These are phyloP conservation scores for Rhagoletis zephyria DNA, from an alignment of 1,140 invertebrate genomes.

Conservation along the genomic window DNA sequence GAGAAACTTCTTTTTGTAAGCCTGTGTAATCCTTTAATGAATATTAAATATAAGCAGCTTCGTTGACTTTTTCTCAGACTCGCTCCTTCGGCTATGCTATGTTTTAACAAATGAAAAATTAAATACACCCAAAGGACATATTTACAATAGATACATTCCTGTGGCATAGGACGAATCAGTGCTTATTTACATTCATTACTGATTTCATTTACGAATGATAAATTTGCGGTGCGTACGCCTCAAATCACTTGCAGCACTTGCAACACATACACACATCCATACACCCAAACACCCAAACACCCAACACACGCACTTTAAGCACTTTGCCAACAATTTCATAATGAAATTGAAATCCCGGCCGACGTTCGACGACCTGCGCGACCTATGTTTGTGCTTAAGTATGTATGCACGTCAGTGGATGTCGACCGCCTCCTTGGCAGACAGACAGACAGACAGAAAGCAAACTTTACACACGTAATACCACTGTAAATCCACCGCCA, in stretches of 20 bases:
- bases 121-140: slow-evolving; percentile 26
- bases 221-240: slow-evolving; percentile 49
- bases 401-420: not conserved
- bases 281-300: too few species aligned
- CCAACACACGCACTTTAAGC: not conserved
- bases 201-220: slow-evolving; percentile 50
- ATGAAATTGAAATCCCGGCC: slow-evolving; percentile 49
- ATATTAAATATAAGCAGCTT: too few species aligned
- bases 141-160: slow-evolving; percentile 1
- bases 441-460: not conserved
- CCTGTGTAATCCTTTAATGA: too few species aligned
- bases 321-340: slow-evolving; percentile 40
- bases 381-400: not conserved
- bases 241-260: slow-evolving; percentile 56
- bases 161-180: slow-evolving; percentile 31
- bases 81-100: not conserved
- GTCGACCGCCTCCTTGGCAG: slow-evolving; percentile 19
- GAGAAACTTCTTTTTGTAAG: too few species aligned
- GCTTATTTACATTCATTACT: slow-evolving; percentile 50
- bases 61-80: too few species aligned
- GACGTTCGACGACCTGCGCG: slow-evolving; percentile 37
- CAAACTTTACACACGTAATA: slow-evolving; percentile 44
- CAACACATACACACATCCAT: not conserved
- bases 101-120: slow-evolving; percentile 8
- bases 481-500: slow-evolving; percentile 43